Percentiles rank a stretch among this genome's conserved stretches.
These are phyloP conservation scores for Lophius americanus DNA, from an alignment of 2,797 vertebrate genomes.

Conservation along the genomic window DNA sequence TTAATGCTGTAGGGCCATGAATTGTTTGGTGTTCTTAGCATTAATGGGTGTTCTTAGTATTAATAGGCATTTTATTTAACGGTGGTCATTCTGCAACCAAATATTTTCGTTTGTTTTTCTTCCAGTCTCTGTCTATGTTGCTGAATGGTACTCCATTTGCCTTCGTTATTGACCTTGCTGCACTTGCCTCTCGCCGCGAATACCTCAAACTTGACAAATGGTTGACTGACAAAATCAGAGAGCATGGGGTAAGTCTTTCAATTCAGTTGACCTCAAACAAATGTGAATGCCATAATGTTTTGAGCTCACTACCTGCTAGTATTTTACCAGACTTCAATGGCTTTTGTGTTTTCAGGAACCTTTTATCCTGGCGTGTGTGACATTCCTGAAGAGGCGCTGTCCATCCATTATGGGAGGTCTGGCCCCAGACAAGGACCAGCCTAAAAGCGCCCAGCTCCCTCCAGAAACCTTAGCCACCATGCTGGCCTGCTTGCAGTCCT, in stretches of 20 bases:
- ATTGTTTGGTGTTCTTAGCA: not conserved
- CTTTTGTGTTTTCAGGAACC: constrained; percentile 86
- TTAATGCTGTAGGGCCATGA: not conserved
- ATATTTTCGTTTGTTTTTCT: constrained; percentile 27
- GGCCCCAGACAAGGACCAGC: constrained; percentile 98
- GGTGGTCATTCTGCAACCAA: not conserved
- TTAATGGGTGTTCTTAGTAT: not conserved
- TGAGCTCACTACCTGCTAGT: not conserved
- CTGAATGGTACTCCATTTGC: constrained; percentile 99
- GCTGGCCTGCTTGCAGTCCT: constrained; percentile 96
- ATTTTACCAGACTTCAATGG: not conserved
- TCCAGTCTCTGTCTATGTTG: constrained; percentile 98
- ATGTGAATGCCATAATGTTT: not conserved
- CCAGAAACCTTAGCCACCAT: constrained; percentile 98
- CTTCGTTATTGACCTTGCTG: constrained; percentile 99
- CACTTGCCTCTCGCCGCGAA: constrained; percentile 99
- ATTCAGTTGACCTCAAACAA: not conserved
- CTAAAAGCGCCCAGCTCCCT: constrained; percentile 98
- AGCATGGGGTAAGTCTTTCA: constrained; percentile 91
- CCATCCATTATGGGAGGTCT: constrained; percentile 98
- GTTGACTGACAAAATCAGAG: constrained; percentile 99
- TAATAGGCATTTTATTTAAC: not conserved
- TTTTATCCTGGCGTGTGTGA: constrained; percentile 98
- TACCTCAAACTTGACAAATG: constrained; percentile 99
- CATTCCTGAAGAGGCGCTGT: constrained; percentile 97